Percentiles rank a stretch among this genome's conserved stretches.
Conservation (phyloP, 1,140 invertebrate genomes). For the Pinna nobilis region DNA sequence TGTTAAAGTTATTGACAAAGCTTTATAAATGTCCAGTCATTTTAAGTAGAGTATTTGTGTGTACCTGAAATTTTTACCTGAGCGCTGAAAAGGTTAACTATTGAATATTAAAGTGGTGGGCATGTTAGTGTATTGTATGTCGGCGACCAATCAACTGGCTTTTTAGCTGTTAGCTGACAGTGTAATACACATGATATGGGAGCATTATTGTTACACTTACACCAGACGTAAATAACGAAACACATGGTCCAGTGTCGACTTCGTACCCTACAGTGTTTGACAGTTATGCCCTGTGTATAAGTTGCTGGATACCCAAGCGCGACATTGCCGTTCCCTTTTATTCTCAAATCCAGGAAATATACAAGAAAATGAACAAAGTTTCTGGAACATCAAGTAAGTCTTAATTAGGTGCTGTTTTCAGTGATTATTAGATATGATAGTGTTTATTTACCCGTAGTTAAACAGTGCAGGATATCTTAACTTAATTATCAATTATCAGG, state of each 20-base stretch:
- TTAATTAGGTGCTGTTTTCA: neutral
- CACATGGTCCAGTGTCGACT: neutral
- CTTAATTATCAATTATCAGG: neutral
- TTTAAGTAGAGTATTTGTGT: neutral
- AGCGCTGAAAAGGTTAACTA: conserved; percentile 16
- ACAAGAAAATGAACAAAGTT: conserved; percentile 29
- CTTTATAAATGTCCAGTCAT: conserved; percentile 2
- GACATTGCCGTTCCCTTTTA: neutral
- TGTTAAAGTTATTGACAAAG: neutral
- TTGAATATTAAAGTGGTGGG: conserved; percentile 6
- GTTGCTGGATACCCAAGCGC: neutral
- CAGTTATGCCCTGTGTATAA: neutral
- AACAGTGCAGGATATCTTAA: neutral
- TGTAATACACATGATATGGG: too few relatives aligned
- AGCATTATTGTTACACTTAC: too few relatives aligned
- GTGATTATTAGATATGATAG: neutral
- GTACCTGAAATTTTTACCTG: conserved; percentile 6
- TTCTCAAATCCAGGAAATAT: neutral
- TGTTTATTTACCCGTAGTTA: neutral
- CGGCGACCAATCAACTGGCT: neutral
- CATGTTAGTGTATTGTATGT: neutral
- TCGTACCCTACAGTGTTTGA: conserved; percentile 2
- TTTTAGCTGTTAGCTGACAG: neutral
- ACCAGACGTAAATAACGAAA: too few relatives aligned
- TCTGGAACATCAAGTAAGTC: conserved; percentile 39